A percentile compares a stretch with the other conserved stretches of the same genome.
phyloP scores from a whole-genome alignment of 2,113 vertebrate genomes.

The Athene noctua region DNA sequence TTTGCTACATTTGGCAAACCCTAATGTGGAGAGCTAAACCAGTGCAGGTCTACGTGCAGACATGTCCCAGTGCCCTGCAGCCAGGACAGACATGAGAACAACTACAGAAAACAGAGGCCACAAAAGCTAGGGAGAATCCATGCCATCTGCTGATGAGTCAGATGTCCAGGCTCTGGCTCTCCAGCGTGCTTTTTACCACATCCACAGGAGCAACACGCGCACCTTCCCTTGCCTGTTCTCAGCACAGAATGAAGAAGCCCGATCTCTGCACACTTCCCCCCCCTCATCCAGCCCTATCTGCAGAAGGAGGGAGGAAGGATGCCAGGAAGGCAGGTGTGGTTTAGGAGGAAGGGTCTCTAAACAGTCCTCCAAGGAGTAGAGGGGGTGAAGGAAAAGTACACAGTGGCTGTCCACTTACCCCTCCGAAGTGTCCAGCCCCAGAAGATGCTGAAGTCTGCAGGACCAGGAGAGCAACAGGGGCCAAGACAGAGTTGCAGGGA shows the following conservation, averaged over 20 bases:
- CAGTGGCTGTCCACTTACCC: neutral
- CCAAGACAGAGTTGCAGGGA: fast-evolving
- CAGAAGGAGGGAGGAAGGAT: neutral
- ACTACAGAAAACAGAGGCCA: neutral
- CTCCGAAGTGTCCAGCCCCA: fast-evolving
- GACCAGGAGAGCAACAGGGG: neutral
- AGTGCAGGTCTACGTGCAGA: neutral
- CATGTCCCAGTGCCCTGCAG: neutral
- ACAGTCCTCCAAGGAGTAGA: neutral
- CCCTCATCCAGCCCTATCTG: neutral
- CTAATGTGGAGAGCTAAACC: neutral
- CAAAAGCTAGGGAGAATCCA: neutral
- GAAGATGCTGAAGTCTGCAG: neutral
- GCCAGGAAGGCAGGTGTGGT: neutral
- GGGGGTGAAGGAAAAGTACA: neutral
- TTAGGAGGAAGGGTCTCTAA: neutral
- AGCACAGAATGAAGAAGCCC: neutral
- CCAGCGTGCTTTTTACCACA: neutral
- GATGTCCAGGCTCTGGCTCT: neutral
- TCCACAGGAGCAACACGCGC: fast-evolving
- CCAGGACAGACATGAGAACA: neutral
- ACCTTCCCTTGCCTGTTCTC: neutral
- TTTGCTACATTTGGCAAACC: neutral
- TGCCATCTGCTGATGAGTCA: fast-evolving
- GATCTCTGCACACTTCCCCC: neutral